Evolutionary conservation across 2,888 invertebrate genomes (phyloP).

Genomic region (Eristalinus sepulchralis): DNA sequence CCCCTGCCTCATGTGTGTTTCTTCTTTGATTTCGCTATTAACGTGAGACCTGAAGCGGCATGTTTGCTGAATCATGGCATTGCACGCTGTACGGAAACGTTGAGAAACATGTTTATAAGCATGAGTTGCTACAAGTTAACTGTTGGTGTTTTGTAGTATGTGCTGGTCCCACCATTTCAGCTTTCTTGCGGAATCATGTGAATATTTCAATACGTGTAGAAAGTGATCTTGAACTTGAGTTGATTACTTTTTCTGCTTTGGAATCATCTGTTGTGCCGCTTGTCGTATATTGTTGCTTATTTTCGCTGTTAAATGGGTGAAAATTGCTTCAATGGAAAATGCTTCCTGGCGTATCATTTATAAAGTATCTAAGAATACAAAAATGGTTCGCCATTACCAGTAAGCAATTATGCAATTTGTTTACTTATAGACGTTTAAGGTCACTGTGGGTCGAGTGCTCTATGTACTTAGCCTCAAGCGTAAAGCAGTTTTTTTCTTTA

Average conservation of each 20-base stretch:
- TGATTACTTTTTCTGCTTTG: conserved; percentile 34
- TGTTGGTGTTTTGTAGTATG: neutral
- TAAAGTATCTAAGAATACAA: neutral
- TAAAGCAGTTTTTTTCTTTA: neutral
- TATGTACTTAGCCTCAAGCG: neutral
- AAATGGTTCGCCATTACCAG: neutral
- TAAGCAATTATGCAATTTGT: conserved; percentile 19
- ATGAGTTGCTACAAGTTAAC: conserved; percentile 10
- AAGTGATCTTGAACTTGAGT: conserved; percentile 56
- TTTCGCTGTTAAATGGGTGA: neutral
- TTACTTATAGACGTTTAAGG: neutral
- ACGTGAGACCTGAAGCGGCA: neutral
- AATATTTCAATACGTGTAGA: conserved; percentile 23
- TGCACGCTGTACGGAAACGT: neutral
- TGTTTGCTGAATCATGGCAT: conserved; percentile 31
- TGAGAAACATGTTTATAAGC: conserved; percentile 20
- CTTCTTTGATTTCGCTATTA: neutral
- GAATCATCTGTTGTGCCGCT: neutral
- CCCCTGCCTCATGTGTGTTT: neutral
- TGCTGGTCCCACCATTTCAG: neutral
- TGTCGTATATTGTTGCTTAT: neutral
- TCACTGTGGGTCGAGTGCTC: neutral
- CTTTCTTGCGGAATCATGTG: conserved; percentile 25
- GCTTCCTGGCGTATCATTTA: neutral
- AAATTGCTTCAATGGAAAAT: neutral